Conservation (phyloP, 2,113 vertebrate species). For the Apeltes quadracus region DNA sequence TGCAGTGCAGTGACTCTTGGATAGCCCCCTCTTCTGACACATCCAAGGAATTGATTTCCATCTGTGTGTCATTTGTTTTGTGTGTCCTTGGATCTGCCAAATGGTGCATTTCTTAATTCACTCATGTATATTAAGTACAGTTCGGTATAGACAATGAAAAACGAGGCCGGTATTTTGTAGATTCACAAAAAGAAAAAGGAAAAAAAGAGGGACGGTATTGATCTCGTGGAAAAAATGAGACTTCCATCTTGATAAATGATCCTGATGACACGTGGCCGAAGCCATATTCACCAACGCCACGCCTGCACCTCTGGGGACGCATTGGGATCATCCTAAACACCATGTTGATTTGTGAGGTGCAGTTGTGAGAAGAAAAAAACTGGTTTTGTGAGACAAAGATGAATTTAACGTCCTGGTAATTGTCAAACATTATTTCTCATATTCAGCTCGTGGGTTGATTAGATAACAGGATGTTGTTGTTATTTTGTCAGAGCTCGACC, state of each 20-base stretch:
- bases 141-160: not conserved
- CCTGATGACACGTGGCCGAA: slow-evolving; percentile 9
- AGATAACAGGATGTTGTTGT: slow-evolving; percentile 10
- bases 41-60: not conserved
- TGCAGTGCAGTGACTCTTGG: not conserved
- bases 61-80: not conserved
- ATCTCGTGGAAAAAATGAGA: too few relatives aligned
- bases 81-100: not conserved
- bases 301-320: slow-evolving; percentile 17
- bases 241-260: slow-evolving; percentile 36
- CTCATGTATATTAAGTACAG: not conserved
- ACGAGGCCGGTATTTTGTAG: not conserved
- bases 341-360: not conserved
- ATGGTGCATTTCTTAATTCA: not conserved
- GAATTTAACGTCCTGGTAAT: too few relatives aligned
- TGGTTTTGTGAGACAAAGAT: too few relatives aligned
- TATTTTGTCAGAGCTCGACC: slow-evolving; percentile 75
- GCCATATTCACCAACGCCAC: slow-evolving; percentile 27
- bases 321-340: slow-evolving; percentile 14
- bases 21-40: slow-evolving; percentile 45
- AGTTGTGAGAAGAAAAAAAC: slow-evolving; percentile 8
- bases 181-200: not conserved
- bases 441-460: not conserved
- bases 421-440: slow-evolving; percentile 20
- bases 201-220: not conserved